A percentile compares a stretch with the other conserved stretches of the same genome.
These are phyloP conservation scores for Ctenomys sociabilis DNA, from an alignment of 2,113 vertebrate genomes.

Conservation along the genomic window DNA sequence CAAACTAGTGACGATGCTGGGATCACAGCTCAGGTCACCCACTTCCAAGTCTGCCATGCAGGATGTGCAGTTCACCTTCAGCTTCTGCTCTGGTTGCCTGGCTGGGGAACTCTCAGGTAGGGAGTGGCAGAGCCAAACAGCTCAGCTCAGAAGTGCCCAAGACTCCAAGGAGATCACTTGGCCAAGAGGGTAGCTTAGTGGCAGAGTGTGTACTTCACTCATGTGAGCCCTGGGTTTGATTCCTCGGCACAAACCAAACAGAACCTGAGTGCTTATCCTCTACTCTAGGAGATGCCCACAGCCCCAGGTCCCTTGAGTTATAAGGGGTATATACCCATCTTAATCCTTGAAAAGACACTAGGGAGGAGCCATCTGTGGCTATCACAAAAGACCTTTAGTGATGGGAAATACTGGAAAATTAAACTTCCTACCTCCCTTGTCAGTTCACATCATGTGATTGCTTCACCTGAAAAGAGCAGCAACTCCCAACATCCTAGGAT, in stretches of 20 bases:
- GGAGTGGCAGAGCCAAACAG: neutral
- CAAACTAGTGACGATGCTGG: neutral
- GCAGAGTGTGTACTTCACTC: neutral
- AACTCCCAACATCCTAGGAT: neutral
- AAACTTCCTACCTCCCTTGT: neutral
- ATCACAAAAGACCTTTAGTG: neutral
- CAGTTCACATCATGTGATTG: neutral
- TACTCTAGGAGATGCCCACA: neutral
- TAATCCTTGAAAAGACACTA: neutral
- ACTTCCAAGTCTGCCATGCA: neutral
- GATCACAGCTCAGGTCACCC: neutral
- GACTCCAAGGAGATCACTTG: neutral
- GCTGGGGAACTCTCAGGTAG: neutral
- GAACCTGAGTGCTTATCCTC: neutral
- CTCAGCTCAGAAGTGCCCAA: neutral
- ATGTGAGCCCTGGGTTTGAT: neutral
- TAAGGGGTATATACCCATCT: neutral
- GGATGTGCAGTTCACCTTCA: neutral
- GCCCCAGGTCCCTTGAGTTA: neutral
- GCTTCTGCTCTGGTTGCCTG: neutral
- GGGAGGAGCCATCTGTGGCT: neutral
- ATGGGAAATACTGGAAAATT: neutral
- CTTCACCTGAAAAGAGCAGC: constrained; percentile 27
- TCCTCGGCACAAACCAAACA: neutral
- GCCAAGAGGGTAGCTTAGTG: neutral